These are phyloP conservation scores for Apogon talboti DNA, from an alignment of 2,797 vertebrate species.

Conservation along the genomic window DNA sequence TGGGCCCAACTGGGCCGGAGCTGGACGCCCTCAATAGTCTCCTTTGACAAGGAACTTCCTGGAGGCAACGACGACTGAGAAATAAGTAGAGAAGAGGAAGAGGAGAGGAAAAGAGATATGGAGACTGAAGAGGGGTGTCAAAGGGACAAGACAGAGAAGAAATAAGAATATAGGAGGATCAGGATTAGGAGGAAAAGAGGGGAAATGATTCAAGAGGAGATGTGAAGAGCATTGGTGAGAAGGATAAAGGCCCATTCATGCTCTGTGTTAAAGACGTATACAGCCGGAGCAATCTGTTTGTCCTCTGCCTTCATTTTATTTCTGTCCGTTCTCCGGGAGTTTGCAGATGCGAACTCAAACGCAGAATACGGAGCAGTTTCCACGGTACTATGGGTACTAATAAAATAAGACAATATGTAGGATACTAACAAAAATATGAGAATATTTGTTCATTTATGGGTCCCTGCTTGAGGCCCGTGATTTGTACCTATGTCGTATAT, in stretches of 20 bases:
- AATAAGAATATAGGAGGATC: slow-evolving; percentile 23
- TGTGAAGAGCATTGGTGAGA: slow-evolving; percentile 4
- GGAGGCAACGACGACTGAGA: slow-evolving; percentile 44
- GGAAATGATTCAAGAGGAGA: slow-evolving; percentile 10
- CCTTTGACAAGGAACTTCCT: slow-evolving; percentile 71
- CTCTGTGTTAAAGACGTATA: no score
- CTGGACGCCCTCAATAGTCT: slow-evolving; percentile 55
- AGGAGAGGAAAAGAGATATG: slow-evolving; percentile 22
- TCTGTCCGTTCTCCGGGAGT: no score
- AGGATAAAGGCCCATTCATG: neutral
- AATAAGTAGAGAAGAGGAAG: slow-evolving; percentile 45
- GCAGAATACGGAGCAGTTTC: no score
- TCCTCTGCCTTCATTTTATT: no score
- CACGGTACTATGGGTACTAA: no score
- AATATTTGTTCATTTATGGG: no score
- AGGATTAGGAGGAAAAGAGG: slow-evolving; percentile 34
- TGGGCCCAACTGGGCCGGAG: slow-evolving; percentile 60
- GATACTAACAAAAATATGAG: no score
- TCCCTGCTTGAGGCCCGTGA: no score
- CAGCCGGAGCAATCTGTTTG: no score
- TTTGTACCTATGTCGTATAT: no score
- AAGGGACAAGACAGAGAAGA: slow-evolving; percentile 6
- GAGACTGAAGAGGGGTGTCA: slow-evolving; percentile 28
- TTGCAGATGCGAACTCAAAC: no score
- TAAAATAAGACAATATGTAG: no score